phyloP scores from a whole-genome alignment of 2,113 vertebrate species.

The Callopanchax toddi region DNA sequence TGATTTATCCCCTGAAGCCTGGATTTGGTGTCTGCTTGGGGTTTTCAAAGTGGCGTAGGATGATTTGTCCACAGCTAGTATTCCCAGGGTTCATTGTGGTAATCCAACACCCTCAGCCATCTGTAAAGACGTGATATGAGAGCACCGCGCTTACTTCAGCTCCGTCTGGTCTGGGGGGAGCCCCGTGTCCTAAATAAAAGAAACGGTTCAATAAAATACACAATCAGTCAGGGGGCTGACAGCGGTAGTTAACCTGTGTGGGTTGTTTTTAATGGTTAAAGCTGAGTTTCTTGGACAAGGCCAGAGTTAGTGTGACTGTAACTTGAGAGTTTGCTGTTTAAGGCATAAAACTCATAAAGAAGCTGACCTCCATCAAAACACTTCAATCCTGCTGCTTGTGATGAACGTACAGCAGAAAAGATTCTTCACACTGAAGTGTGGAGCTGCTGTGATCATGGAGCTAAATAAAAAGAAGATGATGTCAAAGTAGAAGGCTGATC shows the following conservation, averaged over 20 bases:
- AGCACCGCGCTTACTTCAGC: slow-evolving; percentile 60
- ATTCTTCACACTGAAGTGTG: too few species aligned
- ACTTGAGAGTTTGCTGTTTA: slow-evolving; percentile 27
- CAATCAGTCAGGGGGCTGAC: slow-evolving; percentile 57
- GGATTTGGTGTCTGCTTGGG: slow-evolving; percentile 26
- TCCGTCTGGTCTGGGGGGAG: slow-evolving; percentile 30
- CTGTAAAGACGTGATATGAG: slow-evolving; percentile 77
- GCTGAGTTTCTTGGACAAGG: slow-evolving; percentile 47
- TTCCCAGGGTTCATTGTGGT: slow-evolving; percentile 76
- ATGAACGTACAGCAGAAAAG: too few species aligned
- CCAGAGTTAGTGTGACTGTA: slow-evolving; percentile 30
- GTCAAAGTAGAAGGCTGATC: too few species aligned
- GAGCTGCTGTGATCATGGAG: too few species aligned
- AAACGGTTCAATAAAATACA: slow-evolving; percentile 61
- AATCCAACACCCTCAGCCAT: slow-evolving; percentile 74
- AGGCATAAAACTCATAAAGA: slow-evolving; percentile 9
- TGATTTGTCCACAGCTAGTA: slow-evolving; percentile 76
- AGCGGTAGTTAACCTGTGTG: slow-evolving; percentile 12
- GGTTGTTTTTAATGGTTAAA: slow-evolving; percentile 53
- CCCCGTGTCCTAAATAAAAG: slow-evolving; percentile 34
- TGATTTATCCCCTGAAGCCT: slow-evolving; percentile 55
- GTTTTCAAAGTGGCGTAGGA: slow-evolving; percentile 48
- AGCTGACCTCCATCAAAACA: background rate
- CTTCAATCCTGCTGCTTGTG: background rate
- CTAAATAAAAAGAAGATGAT: too few species aligned